Base-by-base conservation (phyloP, 1,140 invertebrate genomes). In the Brachionus rubens region DNA sequence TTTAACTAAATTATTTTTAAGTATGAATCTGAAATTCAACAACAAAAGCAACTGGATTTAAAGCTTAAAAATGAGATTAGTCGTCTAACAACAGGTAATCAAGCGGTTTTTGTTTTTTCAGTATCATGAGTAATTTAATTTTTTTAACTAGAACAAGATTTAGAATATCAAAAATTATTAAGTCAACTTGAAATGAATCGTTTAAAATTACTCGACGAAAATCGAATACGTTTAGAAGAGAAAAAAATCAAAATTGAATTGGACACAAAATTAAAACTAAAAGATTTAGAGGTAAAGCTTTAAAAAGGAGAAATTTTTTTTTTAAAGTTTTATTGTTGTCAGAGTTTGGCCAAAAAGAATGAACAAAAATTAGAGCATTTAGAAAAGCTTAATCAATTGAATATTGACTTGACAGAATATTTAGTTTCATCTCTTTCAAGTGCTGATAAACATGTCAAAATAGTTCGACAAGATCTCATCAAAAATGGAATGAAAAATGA, bases 1-100 rank as follows among this genome's bases (percentile, higher is more conserved):
- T 65, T 62, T 47, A 36, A 21, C n/a, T 10, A 67, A 30, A 40
- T 26, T 36, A 28, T 2, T 30, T 76, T 75, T 19, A 54, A 79
- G 80, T 80, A 62, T 78, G 80, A 81, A 47, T 78, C 79, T 72
- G 81, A 82, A 48, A 79, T 81, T 75, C 81, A 82, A 54, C 75
- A 81, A 30, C 81, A 83, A 62, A 68, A 78, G 12, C 72, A 82
- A 70, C 80, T 78, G 12, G 81, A 83, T 48, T 56, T 79, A 30
- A 81, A 82, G 52, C 67, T 83, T 33, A 77, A 81, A 47, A 80
- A 79, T 77, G 82, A 83, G 30, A 80, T 80, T 36, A 80, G 80
- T 6, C 77, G 82, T 50, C 76, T 80, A 59, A 77, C 80, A 40
- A 62, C 79, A 36, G 33, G 33, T 36, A 36, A 36, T 36, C n/a